These are phyloP conservation scores for Diprion similis DNA, from an alignment of 1,140 invertebrate genomes.

Conservation along the genomic window DNA sequence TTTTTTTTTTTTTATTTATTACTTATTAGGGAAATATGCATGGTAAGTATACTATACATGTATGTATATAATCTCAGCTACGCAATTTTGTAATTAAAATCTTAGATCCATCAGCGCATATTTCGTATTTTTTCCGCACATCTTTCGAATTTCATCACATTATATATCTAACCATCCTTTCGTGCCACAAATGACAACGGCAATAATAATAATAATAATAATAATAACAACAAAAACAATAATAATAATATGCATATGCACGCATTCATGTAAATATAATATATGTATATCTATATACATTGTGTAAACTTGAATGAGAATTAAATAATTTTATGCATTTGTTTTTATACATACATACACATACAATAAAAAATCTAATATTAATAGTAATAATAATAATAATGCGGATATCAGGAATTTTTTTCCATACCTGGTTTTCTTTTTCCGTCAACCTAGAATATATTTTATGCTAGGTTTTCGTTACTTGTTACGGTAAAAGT, in stretches of 20 bases:
- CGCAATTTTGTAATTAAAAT: too few species aligned
- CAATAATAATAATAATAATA: background rate
- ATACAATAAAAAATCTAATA: background rate
- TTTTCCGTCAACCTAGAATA: background rate
- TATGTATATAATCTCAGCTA: too few species aligned
- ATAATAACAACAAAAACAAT: background rate
- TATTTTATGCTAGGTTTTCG: background rate
- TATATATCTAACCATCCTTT: too few species aligned
- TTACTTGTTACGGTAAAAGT: background rate
- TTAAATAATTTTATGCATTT: background rate
- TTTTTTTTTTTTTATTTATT: too few species aligned
- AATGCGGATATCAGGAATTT: background rate
- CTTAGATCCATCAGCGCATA: too few species aligned
- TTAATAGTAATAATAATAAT: too few species aligned
- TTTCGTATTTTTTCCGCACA: too few species aligned
- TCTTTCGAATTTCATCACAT: too few species aligned
- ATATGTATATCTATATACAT: background rate
- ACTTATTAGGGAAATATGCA: too few species aligned
- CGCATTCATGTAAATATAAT: background rate
- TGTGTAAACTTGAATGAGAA: background rate
- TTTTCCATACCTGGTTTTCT: background rate
- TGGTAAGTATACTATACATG: too few species aligned
- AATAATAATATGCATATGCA: constrained; percentile 5
- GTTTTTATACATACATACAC: background rate
- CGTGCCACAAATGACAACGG: background rate